A percentile compares a stretch with the other conserved stretches of the same genome.
Conservation (phyloP, 2,113 vertebrate genomes). For the Rhynchomys soricoides region DNA sequence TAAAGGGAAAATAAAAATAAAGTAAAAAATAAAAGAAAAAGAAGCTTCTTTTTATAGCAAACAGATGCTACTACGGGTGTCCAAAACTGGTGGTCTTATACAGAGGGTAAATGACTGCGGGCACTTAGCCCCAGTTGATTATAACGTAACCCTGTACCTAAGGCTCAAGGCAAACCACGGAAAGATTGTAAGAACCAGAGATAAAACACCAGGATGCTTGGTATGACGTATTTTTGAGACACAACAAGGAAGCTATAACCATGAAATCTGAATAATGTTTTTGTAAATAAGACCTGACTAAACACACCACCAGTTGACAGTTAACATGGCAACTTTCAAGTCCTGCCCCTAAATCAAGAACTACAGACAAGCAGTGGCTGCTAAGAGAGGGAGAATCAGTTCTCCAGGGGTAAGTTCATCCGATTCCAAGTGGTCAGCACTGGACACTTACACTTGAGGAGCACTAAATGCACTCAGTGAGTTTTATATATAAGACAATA, state of each 20-base stretch:
- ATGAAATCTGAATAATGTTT: background rate
- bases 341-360: background rate
- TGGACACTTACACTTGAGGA: background rate
- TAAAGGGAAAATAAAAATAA: no score
- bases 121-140: background rate
- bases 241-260: background rate
- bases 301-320: background rate
- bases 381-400: background rate
- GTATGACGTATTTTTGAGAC: background rate
- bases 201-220: background rate
- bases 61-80: background rate
- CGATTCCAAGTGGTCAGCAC: background rate
- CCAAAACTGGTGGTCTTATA: background rate
- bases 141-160: background rate
- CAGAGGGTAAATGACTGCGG: background rate
- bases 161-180: background rate
- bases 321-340: background rate
- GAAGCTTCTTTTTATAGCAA: background rate
- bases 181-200: background rate
- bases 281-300: background rate
- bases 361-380: background rate
- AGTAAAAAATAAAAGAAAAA: no score
- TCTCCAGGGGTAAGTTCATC: background rate
- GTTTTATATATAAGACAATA: background rate
- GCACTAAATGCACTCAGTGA: background rate